A percentile compares a stretch with the other conserved stretches of the same genome.
Conservation (phyloP, 2,797 vertebrate genomes). For the Acrossocheilus wenchowensis region DNA sequence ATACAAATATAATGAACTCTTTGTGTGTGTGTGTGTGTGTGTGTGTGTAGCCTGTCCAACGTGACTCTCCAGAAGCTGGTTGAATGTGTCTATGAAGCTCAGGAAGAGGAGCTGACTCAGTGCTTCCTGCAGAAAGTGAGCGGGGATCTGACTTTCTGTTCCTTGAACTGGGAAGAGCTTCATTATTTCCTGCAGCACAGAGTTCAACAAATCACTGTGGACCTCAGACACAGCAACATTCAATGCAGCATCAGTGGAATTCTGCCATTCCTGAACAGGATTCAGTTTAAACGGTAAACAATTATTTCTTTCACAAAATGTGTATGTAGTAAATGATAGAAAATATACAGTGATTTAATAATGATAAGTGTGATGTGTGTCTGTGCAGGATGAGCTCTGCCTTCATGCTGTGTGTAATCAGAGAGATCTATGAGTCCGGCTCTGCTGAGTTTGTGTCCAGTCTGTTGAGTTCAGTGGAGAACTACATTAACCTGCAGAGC, state of each 20-base stretch:
- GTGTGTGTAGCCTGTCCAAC: constrained; percentile 55
- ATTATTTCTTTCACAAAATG: neutral
- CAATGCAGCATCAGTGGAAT: constrained; percentile 24
- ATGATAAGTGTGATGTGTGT: neutral
- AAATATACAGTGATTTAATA: neutral
- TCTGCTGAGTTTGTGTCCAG: constrained; percentile 45
- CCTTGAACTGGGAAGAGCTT: too few relatives aligned
- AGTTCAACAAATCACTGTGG: constrained; percentile 58
- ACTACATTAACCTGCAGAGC: too few relatives aligned
- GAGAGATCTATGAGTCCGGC: constrained; percentile 51
- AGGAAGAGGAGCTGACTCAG: too few relatives aligned
- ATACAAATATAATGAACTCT: too few relatives aligned
- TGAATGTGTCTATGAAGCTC: constrained; percentile 53
- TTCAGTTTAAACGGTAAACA: constrained; percentile 50
- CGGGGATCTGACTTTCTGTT: too few relatives aligned
- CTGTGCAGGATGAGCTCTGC: constrained; percentile 49
- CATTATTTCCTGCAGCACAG: constrained; percentile 40
- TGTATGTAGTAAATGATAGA: too few relatives aligned
- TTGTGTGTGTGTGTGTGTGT: neutral
- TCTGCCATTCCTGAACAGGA: constrained; percentile 49
- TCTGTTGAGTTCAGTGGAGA: constrained; percentile 61
- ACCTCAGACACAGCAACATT: constrained; percentile 56
- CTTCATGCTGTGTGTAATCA: constrained; percentile 42
- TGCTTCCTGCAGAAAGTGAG: too few relatives aligned
- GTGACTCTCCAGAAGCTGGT: constrained; percentile 51